phyloP scores from a whole-genome alignment of 92 coral and sea anemone genomes.

The Chrysogorgia sp. region DNA sequence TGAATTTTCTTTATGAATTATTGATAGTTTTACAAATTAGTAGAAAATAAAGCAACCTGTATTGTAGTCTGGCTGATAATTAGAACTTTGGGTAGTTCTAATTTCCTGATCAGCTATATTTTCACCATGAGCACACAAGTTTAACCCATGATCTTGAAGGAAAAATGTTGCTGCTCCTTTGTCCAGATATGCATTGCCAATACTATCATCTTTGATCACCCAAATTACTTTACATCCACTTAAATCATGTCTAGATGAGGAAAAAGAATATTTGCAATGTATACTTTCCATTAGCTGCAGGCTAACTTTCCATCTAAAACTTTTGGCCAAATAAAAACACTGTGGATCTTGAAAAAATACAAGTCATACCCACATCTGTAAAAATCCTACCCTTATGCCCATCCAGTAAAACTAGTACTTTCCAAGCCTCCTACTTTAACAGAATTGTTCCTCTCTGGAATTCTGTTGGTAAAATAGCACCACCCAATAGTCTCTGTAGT shows the following conservation, averaged over 20 bases:
- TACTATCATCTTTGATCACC: constrained; percentile 89
- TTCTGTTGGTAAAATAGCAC: no score
- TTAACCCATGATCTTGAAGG: constrained; percentile 67
- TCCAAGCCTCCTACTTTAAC: no score
- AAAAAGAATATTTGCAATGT: neutral
- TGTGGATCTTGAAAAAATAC: no score
- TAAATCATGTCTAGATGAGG: constrained; percentile 73
- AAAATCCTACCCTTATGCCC: no score
- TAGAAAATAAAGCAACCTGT: neutral
- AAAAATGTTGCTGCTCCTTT: constrained; percentile 94
- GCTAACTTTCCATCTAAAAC: neutral
- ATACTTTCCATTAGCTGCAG: neutral
- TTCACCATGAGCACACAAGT: constrained; percentile 16
- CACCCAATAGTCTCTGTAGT: no score
- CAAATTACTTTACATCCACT: constrained; percentile 86
- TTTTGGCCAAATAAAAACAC: neutral
- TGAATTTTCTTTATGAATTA: no score
- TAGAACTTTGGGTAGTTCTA: constrained; percentile 65
- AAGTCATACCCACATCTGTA: no score
- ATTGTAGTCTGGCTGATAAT: constrained; percentile 31
- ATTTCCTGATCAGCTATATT: constrained; percentile 32
- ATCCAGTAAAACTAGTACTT: no score
- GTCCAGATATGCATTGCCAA: constrained; percentile 90
- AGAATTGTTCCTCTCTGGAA: no score
- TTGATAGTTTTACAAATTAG: no score